phyloP scores from a whole-genome alignment of 2,888 invertebrate genomes.

The Drosophila subquinaria region DNA sequence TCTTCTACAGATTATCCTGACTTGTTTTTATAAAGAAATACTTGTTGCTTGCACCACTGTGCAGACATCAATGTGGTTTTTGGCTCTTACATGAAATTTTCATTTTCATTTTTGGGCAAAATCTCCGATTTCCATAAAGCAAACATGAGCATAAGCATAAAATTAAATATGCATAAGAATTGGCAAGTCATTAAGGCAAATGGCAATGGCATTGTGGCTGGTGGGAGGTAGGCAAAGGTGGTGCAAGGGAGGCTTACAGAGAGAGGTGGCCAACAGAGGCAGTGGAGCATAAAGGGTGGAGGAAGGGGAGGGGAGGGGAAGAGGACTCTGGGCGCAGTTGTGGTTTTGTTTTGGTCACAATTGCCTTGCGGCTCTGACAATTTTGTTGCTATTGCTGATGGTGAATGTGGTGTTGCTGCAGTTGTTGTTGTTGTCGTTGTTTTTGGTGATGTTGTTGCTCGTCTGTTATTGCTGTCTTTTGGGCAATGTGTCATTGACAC shows the following conservation, averaged over 20 bases:
- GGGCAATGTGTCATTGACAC: slow-evolving; percentile 59
- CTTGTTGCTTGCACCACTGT: slow-evolving; percentile 31
- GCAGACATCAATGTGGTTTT: slow-evolving; percentile 13
- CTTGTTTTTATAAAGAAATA: neutral
- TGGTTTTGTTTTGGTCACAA: slow-evolving; percentile 37
- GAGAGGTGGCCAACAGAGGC: slow-evolving; percentile 18
- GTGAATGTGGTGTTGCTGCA: slow-evolving; percentile 7
- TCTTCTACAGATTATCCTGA: neutral
- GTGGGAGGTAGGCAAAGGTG: neutral
- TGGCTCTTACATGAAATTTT: slow-evolving; percentile 50
- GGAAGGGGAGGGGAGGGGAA: neutral
- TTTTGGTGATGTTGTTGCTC: slow-evolving; percentile 24
- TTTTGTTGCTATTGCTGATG: neutral
- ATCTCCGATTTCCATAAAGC: slow-evolving; percentile 78
- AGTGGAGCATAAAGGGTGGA: neutral
- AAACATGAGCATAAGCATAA: slow-evolving; percentile 79
- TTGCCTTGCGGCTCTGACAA: neutral
- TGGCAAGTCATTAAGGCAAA: slow-evolving; percentile 64
- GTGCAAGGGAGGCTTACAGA: neutral
- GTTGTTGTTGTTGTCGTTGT: slow-evolving; percentile 22
- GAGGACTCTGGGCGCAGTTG: slow-evolving; percentile 24
- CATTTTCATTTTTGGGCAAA: slow-evolving; percentile 65
- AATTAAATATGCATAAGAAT: slow-evolving; percentile 78
- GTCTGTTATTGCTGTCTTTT: slow-evolving; percentile 50
- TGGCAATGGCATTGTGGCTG: slow-evolving; percentile 49